Evolutionary conservation across 1,140 invertebrate species (phyloP).

Genomic region (Mercenaria mercenaria): DNA sequence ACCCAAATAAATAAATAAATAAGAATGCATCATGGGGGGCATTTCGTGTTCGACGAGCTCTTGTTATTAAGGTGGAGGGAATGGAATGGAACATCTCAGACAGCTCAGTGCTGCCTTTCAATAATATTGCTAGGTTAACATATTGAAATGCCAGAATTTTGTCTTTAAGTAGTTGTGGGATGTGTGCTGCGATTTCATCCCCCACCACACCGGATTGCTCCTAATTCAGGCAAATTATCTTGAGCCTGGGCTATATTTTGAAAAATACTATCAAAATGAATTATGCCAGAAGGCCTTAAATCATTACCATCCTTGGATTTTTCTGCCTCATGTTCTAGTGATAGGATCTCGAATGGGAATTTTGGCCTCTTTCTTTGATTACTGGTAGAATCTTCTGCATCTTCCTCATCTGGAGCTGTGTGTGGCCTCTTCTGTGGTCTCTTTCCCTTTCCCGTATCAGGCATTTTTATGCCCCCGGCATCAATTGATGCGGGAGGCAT

Average conservation of each 20-base stretch:
- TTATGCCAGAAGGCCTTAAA: background rate
- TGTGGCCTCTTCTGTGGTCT: background rate
- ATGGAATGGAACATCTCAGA: background rate
- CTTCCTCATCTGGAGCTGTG: no score
- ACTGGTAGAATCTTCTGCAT: background rate
- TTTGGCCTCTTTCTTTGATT: background rate
- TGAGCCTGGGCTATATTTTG: no score
- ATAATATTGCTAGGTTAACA: conserved; percentile 13
- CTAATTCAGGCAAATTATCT: background rate
- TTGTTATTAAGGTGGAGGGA: background rate
- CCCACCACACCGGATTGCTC: background rate
- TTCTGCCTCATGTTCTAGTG: background rate
- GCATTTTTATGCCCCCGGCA: no score
- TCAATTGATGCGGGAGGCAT: no score
- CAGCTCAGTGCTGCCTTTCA: background rate
- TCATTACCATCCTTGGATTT: background rate
- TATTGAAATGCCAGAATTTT: background rate
- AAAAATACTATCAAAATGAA: background rate
- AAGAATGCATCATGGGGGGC: no score
- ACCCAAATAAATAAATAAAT: no score
- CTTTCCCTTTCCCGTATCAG: background rate
- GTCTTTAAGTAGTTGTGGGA: background rate
- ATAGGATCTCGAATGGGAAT: background rate
- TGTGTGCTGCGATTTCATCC: conserved; percentile 17
- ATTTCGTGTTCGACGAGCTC: no score